Evolutionary conservation across 2,797 vertebrate genomes (phyloP), one percentile per base, ranked within the genome.

Genomic region (Sebastes dallii): DNA sequence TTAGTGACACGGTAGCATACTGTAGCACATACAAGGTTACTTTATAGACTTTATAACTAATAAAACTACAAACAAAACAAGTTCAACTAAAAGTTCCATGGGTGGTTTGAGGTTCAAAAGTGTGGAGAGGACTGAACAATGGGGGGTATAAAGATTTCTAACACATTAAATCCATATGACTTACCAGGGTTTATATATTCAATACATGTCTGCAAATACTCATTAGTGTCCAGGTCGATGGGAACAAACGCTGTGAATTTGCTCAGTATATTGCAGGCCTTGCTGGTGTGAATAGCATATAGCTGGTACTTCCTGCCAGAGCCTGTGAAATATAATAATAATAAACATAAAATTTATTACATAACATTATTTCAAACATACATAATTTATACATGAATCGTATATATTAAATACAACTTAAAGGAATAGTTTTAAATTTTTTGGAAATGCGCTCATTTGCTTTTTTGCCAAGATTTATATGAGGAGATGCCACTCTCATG

Each of bases 181-280:
- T 94, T 83, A 96, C 96, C 89, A 1, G 91, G 84, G 84, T 91
- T 96, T 75, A 96, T 91, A 90, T 96, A 98, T 80, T 97, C 96
- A 62, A 98, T 88, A 18, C 94, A 80, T 0, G 94, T 96, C 60
- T 94, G 97, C 91, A 99, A 93, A 94, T 97, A 99, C 75, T 93
- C 90, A 75, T 96, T 97, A 80, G 92, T 97, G 95, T 97, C 97
- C 86, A 98, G 89, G 84, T 99, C 98, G 61, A 99, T 94, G 0
- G 98, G 97, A 72, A 99, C 85, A 0, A 99, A 97, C 0, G 94
- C 96, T 0, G 98, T 99, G 94, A 97, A 97, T 91, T 98, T 99
- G 96, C 98, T 99, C 88, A 98, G 96, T 83, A 99, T 76, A 2
- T 97, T 99, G 83, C 97, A 99, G 80, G 97, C 96, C 78, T 97